These are phyloP conservation scores for Sceloporus undulatus DNA, from an alignment of 2,113 vertebrate species.

Conservation along the genomic window DNA sequence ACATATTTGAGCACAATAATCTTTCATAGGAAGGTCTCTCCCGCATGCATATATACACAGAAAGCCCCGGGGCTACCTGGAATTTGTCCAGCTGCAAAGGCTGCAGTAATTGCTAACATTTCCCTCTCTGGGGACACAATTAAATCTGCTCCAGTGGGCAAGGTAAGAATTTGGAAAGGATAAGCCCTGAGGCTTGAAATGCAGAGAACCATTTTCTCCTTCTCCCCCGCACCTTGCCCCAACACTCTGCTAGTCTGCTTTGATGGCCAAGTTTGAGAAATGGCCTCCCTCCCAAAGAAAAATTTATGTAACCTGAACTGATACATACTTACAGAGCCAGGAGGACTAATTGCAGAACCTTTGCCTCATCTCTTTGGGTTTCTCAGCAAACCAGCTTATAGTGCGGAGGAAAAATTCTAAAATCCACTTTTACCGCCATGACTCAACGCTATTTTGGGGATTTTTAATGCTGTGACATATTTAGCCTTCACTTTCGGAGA, in stretches of 20 bases:
- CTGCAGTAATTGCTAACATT: not conserved
- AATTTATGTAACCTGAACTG: not conserved
- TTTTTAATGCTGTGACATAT: too few species aligned
- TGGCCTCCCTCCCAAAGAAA: not conserved
- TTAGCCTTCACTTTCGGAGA: too few species aligned
- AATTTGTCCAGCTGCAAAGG: conserved; percentile 24
- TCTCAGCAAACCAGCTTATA: not conserved
- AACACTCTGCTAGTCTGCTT: not conserved
- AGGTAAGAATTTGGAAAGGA: conserved; percentile 7
- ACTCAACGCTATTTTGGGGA: too few species aligned
- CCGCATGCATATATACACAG: not conserved
- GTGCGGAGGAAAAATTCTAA: too few species aligned
- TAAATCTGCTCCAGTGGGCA: conserved; percentile 16
- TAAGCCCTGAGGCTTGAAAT: not conserved
- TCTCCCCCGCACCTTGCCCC: not conserved
- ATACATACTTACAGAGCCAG: not conserved
- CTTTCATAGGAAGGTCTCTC: not conserved
- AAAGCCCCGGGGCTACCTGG: conserved; percentile 6
- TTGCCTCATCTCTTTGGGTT: not conserved
- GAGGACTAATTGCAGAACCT: not conserved
- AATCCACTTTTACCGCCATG: too few species aligned
- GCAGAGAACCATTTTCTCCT: not conserved
- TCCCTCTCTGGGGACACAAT: conserved; percentile 31
- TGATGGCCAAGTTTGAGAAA: not conserved
- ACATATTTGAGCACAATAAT: not conserved